Evolutionary conservation across 2,888 invertebrate species (phyloP).

Genomic region (Chouioia cunea): DNA sequence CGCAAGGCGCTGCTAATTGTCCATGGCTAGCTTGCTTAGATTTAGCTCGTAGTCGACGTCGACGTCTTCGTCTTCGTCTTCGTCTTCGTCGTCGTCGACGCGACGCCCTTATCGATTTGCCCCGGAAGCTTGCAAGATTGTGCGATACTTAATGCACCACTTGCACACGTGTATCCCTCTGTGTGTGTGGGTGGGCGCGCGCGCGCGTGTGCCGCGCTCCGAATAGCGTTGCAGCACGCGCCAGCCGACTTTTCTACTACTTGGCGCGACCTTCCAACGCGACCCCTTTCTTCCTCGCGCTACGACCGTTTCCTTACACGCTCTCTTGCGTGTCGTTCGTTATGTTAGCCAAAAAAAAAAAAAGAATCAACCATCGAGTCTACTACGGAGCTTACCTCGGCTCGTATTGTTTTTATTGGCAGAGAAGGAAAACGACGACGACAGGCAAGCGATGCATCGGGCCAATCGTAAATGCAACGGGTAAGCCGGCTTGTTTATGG

Average conservation of each 20-base stretch:
- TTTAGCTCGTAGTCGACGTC: no score
- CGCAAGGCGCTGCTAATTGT: no score
- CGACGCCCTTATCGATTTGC: slow-evolving; percentile 20
- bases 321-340: no score
- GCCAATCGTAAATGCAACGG: slow-evolving; percentile 15
- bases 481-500: slow-evolving; percentile 16
- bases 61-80: not conserved
- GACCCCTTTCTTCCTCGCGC: not conserved
- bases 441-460: no score
- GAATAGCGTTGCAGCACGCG: not conserved
- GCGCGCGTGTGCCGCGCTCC: not conserved
- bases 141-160: slow-evolving; percentile 33
- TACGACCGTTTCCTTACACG: not conserved
- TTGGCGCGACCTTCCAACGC: not conserved
- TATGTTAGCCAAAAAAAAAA: no score
- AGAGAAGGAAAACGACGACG: no score
- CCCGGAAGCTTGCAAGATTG: slow-evolving; percentile 12
- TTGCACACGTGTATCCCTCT: not conserved
- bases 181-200: not conserved
- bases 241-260: not conserved
- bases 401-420: no score
- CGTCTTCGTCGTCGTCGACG: slow-evolving; percentile 10
- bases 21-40: no score
- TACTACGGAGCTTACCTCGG: no score
- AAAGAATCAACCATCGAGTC: no score